Base-by-base conservation (phyloP, 2,797 vertebrate species). In the Acipenser ruthenus region DNA sequence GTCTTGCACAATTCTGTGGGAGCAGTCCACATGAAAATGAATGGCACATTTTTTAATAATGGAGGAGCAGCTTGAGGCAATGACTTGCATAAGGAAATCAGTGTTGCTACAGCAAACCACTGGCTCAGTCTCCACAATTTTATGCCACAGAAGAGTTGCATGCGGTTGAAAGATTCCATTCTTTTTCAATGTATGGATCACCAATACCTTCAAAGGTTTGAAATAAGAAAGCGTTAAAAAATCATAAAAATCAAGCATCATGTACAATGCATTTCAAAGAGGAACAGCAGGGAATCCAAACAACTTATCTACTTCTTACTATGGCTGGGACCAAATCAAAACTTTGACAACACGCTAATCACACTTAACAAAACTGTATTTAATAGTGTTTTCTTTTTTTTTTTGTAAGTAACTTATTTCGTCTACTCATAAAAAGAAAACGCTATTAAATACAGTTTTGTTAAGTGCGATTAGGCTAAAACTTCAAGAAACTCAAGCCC, bases 21-120 rank as follows among this genome's bases (percentile, higher is more conserved):
- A 59, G 88, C 89, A 64, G 93, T 94, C 92, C 90, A 94, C 72
- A 77, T 82, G 65, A 92, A 88, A 61, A 87, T 65, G 68, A 92
- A 92, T 67, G 86, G 82, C 15, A 69, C 68, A 15, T 75, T 71
- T 13, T 76, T 65, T 11, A 72, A 10, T 15, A 90, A 0, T 1
- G 88, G 85, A 2, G 67, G 69, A 63, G 83, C 80, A 52, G 79
- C 83, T 50, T 70, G 65, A 0, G 55, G 73, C 4, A 68, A 49
- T 2, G 76, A 47, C 6, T 1, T 8, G n/a, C 37, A 2, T 1
- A 15, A 52, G 56, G 53, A 7, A 10, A 73, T 18, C 47, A 65
- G 5, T 37, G 60, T 10, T 7, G 18, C 1, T n/a, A 52, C 1
- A 37, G 74, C 1, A 7, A 77, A 7, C 49, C 71, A 3, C 10